phyloP scores from a whole-genome alignment of 2,113 vertebrate species.

The Egretta garzetta region DNA sequence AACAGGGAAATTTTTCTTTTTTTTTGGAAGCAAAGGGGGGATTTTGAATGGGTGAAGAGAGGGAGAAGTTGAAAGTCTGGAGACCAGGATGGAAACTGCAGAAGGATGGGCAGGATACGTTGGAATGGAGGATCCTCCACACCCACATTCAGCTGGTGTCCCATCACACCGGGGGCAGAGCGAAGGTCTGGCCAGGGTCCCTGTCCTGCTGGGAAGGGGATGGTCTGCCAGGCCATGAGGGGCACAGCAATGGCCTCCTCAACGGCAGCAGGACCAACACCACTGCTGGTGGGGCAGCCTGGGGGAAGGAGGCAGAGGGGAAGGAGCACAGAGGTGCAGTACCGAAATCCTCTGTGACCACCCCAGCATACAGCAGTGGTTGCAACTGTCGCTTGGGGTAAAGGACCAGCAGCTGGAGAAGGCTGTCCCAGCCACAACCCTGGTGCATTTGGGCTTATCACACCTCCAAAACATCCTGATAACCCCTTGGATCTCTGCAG shows the following conservation, averaged over 20 bases:
- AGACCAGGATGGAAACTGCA: not conserved
- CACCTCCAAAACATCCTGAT: not conserved
- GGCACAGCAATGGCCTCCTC: not conserved
- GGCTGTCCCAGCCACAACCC: not conserved
- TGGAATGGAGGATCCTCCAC: not conserved
- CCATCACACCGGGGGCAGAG: accelerated
- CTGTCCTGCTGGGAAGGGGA: not conserved
- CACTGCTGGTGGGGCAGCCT: accelerated
- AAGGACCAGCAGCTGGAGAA: not conserved
- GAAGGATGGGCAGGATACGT: not conserved
- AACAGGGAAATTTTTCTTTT: not conserved
- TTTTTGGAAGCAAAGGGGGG: not conserved
- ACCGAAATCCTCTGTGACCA: accelerated
- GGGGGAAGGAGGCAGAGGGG: not conserved
- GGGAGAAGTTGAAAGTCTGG: not conserved
- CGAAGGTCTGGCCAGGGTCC: too few relatives aligned
- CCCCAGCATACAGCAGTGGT: not conserved
- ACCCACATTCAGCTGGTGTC: not conserved
- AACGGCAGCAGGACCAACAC: not conserved
- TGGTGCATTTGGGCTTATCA: not conserved
- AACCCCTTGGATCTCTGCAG: not conserved
- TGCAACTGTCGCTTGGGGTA: accelerated
- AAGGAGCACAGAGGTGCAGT: accelerated
- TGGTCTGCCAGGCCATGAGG: not conserved
- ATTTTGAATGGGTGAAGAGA: not conserved